Base-by-base conservation (phyloP, 2,888 invertebrate genomes). In the Tachina fera region DNA sequence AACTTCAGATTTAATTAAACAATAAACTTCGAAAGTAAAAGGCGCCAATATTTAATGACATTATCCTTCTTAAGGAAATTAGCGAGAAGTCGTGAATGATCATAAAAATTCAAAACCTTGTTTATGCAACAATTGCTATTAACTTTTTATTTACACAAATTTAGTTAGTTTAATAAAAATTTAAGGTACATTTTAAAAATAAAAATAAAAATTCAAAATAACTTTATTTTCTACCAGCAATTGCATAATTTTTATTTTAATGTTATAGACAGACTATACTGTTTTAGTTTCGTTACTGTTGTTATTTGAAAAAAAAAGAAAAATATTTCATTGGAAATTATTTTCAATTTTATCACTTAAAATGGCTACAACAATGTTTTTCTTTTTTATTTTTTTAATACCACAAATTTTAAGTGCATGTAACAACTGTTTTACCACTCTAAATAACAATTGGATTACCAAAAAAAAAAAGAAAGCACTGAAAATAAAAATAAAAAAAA, bases 401-500 rank as follows among this genome's bases (percentile, higher is more conserved):
- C 58, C 79, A 72, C 78, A 86, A 82, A 81, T 81, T 61, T 75
- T 83, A 86, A 83, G 83, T 79, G 79, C 65, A 83, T 83, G 75
- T 86, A 86, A 86, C 86, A 86, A 86, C 83, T 86, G 83, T 83
- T 83, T 86, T 86, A 86, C 86, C 86, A 86, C 86, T 83, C 86
- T 67, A 86, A 86, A 83, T 83, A 83, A 83, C 83, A 83, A 78
- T 83, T 78, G 67, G 43, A 41, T 65, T 65, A 9, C n/a, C n/a
- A n/a, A n/a, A n/a, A 22, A 60, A 58, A 13, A 70, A 70, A 43
- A 47, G 8, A 79, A 56, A 31, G 0, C n/a, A 80, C n/a, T 53
- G 49, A 9, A 14, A 71, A 16, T 8, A 31, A 56, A 14, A 31
- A 3, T n/a, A 60, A 39, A 49, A 51, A 9, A 19, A 11, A 61